Base-by-base conservation (phyloP, 2,888 invertebrate genomes). In the Oxystoma pomonae region DNA sequence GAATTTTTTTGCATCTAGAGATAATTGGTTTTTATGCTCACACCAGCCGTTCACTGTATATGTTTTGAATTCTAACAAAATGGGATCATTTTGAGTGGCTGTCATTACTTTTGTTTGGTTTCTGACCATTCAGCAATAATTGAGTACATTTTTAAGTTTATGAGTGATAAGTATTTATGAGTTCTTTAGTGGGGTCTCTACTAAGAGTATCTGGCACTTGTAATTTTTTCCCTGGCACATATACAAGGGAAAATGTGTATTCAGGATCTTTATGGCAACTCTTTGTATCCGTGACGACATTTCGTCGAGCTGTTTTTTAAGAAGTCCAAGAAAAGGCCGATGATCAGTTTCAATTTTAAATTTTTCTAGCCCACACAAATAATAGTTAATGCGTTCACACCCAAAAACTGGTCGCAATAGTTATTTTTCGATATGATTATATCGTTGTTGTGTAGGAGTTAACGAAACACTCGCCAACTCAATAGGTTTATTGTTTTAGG, bases 351-450 rank as follows among this genome's bases (percentile, higher is more conserved):
- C n/a, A 35, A 35, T 35, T 35, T 35, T 12, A 35, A 35, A 35
- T 7, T 35, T 3, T 7, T 3, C 5, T 35, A 7, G 35, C 5
- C 65, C 62, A 63, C 18, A 66, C 16, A 71, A 50, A 22, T 69
- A 71, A 61, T 67, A 67, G 53, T 67, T 50, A 53, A 71, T 70
- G 17, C 63, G 52, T 53, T 70, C 65, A 63, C 70, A 71, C 16
- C 69, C 73, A 63, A 60, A 71, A 3, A 70, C 70, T 9, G 73
- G 64, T 16, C 71, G 70, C 3, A 73, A 53, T 35, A 72, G 61
- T 64, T 75, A 72, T 64, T 74, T 74, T 64, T 74, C 72, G 2
- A 73, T 65, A 59, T 64, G 5, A 12, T 35, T 67, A 56, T 72
- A 73, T 55, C 67, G 61, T 65, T 69, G 62, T 52, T 70, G 69